phyloP scores from a whole-genome alignment of 2,888 invertebrate genomes.

The Crepidodera aurea region DNA sequence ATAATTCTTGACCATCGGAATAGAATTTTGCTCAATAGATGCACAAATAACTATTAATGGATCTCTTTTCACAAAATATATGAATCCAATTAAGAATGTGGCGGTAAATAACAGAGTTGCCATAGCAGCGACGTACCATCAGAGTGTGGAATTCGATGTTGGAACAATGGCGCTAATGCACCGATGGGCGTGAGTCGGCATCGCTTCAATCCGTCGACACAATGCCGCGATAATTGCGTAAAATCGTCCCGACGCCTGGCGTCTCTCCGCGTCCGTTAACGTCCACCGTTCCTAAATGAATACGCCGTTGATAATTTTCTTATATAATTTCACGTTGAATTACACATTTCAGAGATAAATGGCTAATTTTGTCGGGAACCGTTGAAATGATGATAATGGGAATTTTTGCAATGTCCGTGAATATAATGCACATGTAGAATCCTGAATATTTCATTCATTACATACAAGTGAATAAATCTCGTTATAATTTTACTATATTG shows the following conservation, averaged over 20 bases:
- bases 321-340: constrained; percentile 39
- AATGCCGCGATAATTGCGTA: constrained; percentile 30
- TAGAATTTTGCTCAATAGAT: too few species aligned
- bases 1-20: too few species aligned
- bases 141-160: neutral
- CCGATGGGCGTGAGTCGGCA: constrained; percentile 30
- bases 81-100: too few species aligned
- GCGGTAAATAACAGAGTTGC: too few species aligned
- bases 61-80: too few species aligned
- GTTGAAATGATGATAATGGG: constrained; percentile 15
- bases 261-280: constrained; percentile 12
- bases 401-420: constrained; percentile 4
- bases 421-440: neutral
- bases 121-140: neutral
- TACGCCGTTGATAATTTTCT: constrained; percentile 36
- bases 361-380: constrained; percentile 23
- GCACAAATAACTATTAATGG: too few species aligned
- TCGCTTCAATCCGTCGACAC: constrained; percentile 26
- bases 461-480: neutral
- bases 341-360: constrained; percentile 35
- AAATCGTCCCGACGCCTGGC: constrained; percentile 27
- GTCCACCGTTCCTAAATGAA: constrained; percentile 32
- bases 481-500: neutral
- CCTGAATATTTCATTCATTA: neutral
- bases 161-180: constrained; percentile 38